These are phyloP conservation scores for Venturia canescens DNA, from an alignment of 1,140 invertebrate genomes.

Conservation along the genomic window DNA sequence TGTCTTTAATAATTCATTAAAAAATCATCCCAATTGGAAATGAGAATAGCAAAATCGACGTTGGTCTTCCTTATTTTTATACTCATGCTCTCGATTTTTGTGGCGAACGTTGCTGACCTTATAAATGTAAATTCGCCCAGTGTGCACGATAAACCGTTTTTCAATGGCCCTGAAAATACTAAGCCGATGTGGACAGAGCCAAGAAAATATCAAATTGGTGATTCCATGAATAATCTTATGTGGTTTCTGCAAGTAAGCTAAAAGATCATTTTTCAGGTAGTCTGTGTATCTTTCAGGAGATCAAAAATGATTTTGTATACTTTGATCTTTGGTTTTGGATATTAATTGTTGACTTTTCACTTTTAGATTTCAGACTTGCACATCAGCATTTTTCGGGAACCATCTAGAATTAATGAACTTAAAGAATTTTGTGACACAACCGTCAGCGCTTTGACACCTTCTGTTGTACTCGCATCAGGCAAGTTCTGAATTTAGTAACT, in stretches of 20 bases:
- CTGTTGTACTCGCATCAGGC: slow-evolving; percentile 89
- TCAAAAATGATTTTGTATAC: background rate
- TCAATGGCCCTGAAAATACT: slow-evolving; percentile 46
- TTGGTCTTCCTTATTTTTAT: slow-evolving; percentile 75
- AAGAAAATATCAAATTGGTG: slow-evolving; percentile 76
- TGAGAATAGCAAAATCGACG: slow-evolving; percentile 77
- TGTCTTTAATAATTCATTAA: background rate
- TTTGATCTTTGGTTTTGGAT: slow-evolving; percentile 38
- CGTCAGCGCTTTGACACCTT: slow-evolving; percentile 85
- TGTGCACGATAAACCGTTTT: slow-evolving; percentile 47
- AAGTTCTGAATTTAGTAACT: slow-evolving; percentile 59
- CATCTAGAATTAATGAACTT: slow-evolving; percentile 85
- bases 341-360: slow-evolving; percentile 53
- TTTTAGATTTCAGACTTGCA: slow-evolving; percentile 92
- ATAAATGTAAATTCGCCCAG: slow-evolving; percentile 74
- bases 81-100: slow-evolving; percentile 77
- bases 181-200: slow-evolving; percentile 54
- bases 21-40: slow-evolving; percentile 57
- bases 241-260: slow-evolving; percentile 86
- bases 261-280: slow-evolving; percentile 38
- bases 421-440: slow-evolving; percentile 89
- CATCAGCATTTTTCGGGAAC: slow-evolving; percentile 90
- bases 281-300: background rate
- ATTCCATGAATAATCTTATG: slow-evolving; percentile 80
- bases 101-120: slow-evolving; percentile 78